Percentiles rank a stretch among this genome's conserved stretches.
phyloP scores from a whole-genome alignment of 2,113 vertebrate species.

The Gallinago paraguaiae region DNA sequence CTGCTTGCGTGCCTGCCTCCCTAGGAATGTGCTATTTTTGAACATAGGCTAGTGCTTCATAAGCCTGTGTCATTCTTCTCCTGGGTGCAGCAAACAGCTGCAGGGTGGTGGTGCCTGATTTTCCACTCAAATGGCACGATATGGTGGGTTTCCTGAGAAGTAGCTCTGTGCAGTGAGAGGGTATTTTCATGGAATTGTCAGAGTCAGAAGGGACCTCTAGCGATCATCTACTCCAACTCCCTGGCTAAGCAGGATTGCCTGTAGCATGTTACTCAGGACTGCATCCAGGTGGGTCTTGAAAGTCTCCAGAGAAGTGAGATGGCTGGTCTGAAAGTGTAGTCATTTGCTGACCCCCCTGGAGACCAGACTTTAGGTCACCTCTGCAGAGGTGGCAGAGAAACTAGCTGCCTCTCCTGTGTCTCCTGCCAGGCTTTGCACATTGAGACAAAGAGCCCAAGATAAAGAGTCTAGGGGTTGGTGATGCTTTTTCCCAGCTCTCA shows the following conservation, averaged over 20 bases:
- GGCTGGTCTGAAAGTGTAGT: not conserved
- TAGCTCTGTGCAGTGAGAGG: not conserved
- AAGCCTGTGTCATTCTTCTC: not conserved
- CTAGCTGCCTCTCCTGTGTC: rapidly evolving
- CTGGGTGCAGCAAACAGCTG: not conserved
- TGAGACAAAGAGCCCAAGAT: not conserved
- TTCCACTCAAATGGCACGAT: rapidly evolving
- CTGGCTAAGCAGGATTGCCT: too few relatives aligned
- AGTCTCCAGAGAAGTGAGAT: not conserved
- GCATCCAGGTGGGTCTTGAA: too few relatives aligned
- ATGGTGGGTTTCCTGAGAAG: not conserved
- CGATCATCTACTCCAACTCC: too few relatives aligned
- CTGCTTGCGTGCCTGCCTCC: not conserved
- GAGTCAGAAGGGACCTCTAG: too few relatives aligned
- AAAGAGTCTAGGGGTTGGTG: rapidly evolving
- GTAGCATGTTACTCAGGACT: too few relatives aligned
- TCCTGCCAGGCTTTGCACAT: not conserved
- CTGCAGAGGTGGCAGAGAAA: not conserved
- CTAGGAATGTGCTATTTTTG: rapidly evolving
- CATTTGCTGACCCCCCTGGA: not conserved
- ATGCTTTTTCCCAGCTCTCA: not conserved
- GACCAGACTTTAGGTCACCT: not conserved
- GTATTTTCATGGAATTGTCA: not conserved
- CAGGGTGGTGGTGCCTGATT: not conserved
- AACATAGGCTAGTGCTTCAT: not conserved